Percentiles rank a stretch among this genome's conserved stretches.
Conservation (phyloP, 1,140 invertebrate species). For the Globodera ellingtonae region DNA sequence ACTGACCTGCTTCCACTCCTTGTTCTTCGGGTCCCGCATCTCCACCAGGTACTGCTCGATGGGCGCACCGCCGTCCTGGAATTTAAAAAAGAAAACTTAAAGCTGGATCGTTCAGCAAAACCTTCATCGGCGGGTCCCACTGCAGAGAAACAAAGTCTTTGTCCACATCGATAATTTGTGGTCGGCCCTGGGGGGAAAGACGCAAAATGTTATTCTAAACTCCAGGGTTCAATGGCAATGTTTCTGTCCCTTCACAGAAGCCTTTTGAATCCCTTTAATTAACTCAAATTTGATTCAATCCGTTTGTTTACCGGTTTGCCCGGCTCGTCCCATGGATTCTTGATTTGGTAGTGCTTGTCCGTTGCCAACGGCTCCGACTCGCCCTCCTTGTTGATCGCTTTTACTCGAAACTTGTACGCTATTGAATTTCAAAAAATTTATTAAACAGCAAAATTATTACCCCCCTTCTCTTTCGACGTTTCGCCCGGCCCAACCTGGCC, state of each 20-base stretch:
- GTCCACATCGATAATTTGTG: constrained; percentile 89
- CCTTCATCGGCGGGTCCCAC: constrained; percentile 86
- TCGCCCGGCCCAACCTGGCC: constrained; percentile 50
- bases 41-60: constrained; percentile 74
- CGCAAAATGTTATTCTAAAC: too few relatives aligned
- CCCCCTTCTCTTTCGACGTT: constrained; percentile 64
- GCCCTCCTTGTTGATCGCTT: constrained; percentile 84
- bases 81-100: too few relatives aligned
- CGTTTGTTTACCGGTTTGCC: constrained; percentile 73
- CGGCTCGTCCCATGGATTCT: constrained; percentile 82
- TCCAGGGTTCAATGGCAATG: too few relatives aligned
- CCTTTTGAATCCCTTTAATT: too few relatives aligned
- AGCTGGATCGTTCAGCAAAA: too few relatives aligned
- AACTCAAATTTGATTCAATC: too few relatives aligned
- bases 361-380: constrained; percentile 91
- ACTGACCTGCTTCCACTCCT: constrained; percentile 58
- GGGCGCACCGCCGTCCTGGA: constrained; percentile 85
- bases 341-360: constrained; percentile 82
- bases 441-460: constrained; percentile 13
- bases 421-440: too few relatives aligned
- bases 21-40: constrained; percentile 58
- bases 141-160: constrained; percentile 88
- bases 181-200: constrained; percentile 70
- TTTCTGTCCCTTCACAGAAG: too few relatives aligned
- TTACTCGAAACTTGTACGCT: constrained; percentile 56